These are phyloP conservation scores for Globicephala melas DNA, from an alignment of 2,113 vertebrate genomes.

Conservation along the genomic window DNA sequence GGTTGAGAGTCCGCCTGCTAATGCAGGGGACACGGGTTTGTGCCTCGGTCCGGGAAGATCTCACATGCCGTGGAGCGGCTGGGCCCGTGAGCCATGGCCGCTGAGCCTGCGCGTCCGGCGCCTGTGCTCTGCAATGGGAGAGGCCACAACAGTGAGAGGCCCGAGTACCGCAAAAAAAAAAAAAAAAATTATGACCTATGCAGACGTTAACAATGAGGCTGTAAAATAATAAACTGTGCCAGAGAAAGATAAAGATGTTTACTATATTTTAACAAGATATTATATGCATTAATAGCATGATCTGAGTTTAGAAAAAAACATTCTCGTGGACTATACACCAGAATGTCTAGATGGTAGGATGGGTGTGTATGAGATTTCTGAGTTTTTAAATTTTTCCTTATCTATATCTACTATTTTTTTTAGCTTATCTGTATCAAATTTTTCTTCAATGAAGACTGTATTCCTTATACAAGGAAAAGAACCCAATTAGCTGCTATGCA, in stretches of 20 bases:
- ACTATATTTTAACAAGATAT: not conserved
- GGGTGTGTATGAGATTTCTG: not conserved
- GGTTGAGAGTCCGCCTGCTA: too few species aligned
- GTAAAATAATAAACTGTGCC: not conserved
- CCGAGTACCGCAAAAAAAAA: too few species aligned
- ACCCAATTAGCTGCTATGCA: constrained; percentile 8
- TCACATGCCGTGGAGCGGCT: too few species aligned
- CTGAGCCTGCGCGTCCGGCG: too few species aligned
- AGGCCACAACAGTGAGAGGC: too few species aligned
- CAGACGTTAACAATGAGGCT: not conserved
- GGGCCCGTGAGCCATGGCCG: too few species aligned
- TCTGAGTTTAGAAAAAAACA: not conserved
- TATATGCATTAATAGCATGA: not conserved
- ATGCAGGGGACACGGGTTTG: too few species aligned
- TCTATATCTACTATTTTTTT: not conserved
- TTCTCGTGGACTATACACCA: not conserved
- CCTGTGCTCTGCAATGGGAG: too few species aligned
- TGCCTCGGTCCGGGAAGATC: too few species aligned
- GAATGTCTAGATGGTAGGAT: not conserved
- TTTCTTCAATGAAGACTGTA: constrained; percentile 5
- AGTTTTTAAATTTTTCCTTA: not conserved
- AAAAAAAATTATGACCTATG: not conserved
- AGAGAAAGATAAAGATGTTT: not conserved
- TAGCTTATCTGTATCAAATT: not conserved
- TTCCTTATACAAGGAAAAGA: constrained; percentile 12